Evolutionary conservation across 1,140 invertebrate species (phyloP).

Genomic region (Himalopsyche phryganea): DNA sequence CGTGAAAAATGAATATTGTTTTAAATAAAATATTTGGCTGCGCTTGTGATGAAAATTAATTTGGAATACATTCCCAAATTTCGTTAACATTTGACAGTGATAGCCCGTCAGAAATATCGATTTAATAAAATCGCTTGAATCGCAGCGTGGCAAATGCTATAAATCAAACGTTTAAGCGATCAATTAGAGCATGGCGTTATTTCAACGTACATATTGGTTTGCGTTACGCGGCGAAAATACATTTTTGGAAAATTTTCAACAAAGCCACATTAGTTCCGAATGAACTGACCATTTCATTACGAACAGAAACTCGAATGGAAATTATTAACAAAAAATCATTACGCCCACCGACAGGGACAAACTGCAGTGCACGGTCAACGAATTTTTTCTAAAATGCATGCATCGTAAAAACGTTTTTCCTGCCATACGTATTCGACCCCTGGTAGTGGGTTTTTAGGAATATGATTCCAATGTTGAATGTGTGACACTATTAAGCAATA

Average conservation of each 20-base stretch:
- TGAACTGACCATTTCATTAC: constrained; percentile 16
- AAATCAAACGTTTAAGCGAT: background rate
- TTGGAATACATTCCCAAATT: no score
- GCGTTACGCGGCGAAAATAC: background rate
- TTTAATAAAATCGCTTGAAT: no score
- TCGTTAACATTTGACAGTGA: no score
- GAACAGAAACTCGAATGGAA: constrained; percentile 1
- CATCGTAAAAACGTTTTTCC: constrained; percentile 6
- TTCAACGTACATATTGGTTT: background rate
- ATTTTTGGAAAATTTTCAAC: background rate
- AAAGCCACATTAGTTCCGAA: constrained; percentile 15
- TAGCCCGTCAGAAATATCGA: no score
- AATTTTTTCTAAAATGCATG: constrained; percentile 3
- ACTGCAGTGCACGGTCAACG: constrained; percentile 1
- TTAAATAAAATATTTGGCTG: no score
- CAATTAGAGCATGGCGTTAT: background rate
- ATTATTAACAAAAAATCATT: constrained; percentile 21
- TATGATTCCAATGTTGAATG: no score
- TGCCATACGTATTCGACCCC: background rate
- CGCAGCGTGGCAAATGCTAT: no score
- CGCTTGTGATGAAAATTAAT: no score
- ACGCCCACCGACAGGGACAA: background rate
- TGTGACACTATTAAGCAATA: no score
- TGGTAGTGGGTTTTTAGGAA: no score
- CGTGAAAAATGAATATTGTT: no score